Percentiles rank a stretch among this genome's conserved stretches.
phyloP scores from a whole-genome alignment of 2,797 vertebrate genomes.

The Cryptoblepharus egeriae region DNA sequence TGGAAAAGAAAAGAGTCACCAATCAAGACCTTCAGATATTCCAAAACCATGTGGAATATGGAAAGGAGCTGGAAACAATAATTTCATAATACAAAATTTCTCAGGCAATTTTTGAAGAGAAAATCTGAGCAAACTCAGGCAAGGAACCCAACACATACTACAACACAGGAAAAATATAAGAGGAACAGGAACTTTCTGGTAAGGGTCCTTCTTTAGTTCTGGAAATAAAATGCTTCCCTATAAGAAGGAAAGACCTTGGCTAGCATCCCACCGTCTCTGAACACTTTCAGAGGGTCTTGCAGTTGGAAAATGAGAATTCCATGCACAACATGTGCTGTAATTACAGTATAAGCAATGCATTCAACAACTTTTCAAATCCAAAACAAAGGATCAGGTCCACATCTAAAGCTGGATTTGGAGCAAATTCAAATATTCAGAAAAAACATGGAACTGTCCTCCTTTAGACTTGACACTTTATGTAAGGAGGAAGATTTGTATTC shows the following conservation, averaged over 20 bases:
- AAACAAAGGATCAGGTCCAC: not conserved
- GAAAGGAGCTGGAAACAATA: too few relatives aligned
- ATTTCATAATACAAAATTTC: too few relatives aligned
- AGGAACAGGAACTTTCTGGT: not conserved
- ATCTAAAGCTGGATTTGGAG: not conserved
- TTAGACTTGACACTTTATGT: not conserved
- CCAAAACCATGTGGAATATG: not conserved
- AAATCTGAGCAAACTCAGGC: not conserved
- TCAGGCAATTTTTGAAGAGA: not conserved
- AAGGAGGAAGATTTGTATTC: not conserved
- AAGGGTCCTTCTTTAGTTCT: not conserved
- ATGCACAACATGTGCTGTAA: not conserved
- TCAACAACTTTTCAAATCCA: not conserved
- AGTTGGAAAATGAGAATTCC: not conserved
- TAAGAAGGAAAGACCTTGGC: not conserved
- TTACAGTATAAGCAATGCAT: not conserved
- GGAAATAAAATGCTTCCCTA: not conserved
- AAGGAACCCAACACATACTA: not conserved
- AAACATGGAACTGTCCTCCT: not conserved
- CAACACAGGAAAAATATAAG: not conserved
- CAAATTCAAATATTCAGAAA: not conserved
- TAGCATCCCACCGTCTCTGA: not conserved
- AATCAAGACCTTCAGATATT: not conserved
- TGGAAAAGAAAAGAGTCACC: not conserved
- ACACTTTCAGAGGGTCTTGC: not conserved